A percentile compares a stretch with the other conserved stretches of the same genome.
Conservation (phyloP, 2,888 invertebrate genomes). For the Rhorus exstirpatorius region DNA sequence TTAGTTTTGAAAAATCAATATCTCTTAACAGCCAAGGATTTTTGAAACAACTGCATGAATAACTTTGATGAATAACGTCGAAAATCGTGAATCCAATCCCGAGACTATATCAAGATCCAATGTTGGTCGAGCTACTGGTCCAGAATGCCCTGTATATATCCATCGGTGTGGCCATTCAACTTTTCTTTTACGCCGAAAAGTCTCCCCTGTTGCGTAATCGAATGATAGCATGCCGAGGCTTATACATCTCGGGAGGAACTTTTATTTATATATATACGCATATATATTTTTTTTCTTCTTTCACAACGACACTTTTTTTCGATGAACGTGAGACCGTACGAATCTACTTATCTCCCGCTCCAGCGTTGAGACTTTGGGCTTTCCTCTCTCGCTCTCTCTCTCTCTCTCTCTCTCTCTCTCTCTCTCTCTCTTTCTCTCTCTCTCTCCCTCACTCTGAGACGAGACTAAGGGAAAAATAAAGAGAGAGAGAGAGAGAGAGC, state of each 20-base stretch:
- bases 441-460: slow-evolving; percentile 7
- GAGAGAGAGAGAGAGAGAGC: slow-evolving; percentile 8
- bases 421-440: slow-evolving; percentile 23
- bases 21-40: too few relatives aligned
- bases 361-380: slow-evolving; percentile 21
- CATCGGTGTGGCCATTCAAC: slow-evolving; percentile 40
- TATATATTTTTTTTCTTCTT: slow-evolving; percentile 56
- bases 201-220: slow-evolving; percentile 62
- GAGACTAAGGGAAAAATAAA: slow-evolving; percentile 23
- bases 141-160: background rate
- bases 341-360: slow-evolving; percentile 32
- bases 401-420: slow-evolving; percentile 1
- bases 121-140: background rate
- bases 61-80: background rate
- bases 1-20: too few relatives aligned
- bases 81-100: background rate
- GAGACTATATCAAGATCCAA: background rate
- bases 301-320: slow-evolving; percentile 53
- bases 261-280: background rate
- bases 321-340: slow-evolving; percentile 15
- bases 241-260: slow-evolving; percentile 43
- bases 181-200: slow-evolving; percentile 58
- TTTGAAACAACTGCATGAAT: background rate
- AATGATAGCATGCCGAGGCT: slow-evolving; percentile 65
- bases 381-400: slow-evolving; percentile 22